phyloP scores from a whole-genome alignment of 35 echinoderm and acorn worm genomes.

The Patiria miniata region DNA sequence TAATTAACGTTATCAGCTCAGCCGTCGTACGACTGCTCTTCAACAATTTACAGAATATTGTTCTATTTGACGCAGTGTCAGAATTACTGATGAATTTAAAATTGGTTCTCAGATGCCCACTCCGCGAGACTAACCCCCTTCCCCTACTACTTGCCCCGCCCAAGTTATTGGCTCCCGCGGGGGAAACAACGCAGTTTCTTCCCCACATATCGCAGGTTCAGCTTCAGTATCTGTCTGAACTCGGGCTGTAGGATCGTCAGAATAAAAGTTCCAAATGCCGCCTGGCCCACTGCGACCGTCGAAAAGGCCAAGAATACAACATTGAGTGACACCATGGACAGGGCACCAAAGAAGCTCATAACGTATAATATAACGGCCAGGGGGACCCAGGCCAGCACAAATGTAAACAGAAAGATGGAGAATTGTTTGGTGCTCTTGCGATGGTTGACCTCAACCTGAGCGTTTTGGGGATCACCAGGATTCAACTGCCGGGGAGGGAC shows the following conservation, averaged over 20 bases:
- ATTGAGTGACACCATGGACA: too few relatives aligned
- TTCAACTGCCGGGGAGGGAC: not conserved
- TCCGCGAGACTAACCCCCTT: too few relatives aligned
- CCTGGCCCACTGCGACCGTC: not conserved
- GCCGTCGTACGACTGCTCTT: too few relatives aligned
- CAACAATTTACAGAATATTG: too few relatives aligned
- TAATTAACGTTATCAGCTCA: too few relatives aligned
- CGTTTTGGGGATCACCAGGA: too few relatives aligned
- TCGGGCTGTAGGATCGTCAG: not conserved
- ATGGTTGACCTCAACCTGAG: not conserved
- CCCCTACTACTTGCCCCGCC: too few relatives aligned
- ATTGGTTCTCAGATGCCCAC: too few relatives aligned
- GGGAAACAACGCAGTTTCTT: not conserved
- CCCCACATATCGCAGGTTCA: not conserved
- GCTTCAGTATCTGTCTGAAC: not conserved
- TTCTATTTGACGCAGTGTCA: too few relatives aligned
- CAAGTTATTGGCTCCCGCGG: not conserved
- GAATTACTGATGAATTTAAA: too few relatives aligned
- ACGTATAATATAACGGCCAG: not conserved
- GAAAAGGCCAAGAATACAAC: not conserved
- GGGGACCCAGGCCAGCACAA: not conserved
- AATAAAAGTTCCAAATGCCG: not conserved
- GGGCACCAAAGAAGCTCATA: not conserved
- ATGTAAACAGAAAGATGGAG: not conserved
- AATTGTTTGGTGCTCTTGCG: not conserved